Evolutionary conservation across 1,140 invertebrate genomes (phyloP), one percentile per base, ranked within the genome.

Genomic region (Pomacea maculata): DNA sequence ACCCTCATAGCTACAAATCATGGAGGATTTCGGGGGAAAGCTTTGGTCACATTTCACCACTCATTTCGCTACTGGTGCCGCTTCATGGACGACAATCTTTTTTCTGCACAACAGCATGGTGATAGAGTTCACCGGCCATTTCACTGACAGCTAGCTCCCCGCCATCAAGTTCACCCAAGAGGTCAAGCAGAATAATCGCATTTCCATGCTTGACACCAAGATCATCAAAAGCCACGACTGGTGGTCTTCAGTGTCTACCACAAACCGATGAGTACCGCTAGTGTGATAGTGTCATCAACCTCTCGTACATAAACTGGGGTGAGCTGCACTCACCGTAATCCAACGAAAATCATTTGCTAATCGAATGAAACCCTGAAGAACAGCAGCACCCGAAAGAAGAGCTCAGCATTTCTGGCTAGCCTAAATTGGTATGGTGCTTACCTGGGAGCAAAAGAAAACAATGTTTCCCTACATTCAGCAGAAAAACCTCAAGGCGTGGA

Each of bases 81-180:
- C 68, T 8, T 7, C 68, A 70, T 70, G 7, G 68, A 70, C 5
- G 68, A 70, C 68, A 9, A 70, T 70, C 9, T 45, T 45, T 45
- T 4, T 45, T 45, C 34, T 45, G 2, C 68, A 29, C 12, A 70
- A 17, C 3, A 70, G 14, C 25, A 29, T 34, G 21, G 68, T 70
- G 68, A 34, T 70, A 3, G 68, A 70, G 45, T n/a, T 29, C 68
- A 7, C 45, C 68, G 45, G n/a, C n/a, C 25, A n/a, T 34, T 34
- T 12, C 1, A 12, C 45, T 34, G 21, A 70, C 68, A 70, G 45
- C 68, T 34, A 70, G 21, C 68, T 11, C 68, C 68, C 68, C 45
- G 21, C 68, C 68, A 70, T 70, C 68, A 70, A 70, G 68, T 70
- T 70, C 21, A 70, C 14, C 68, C 45, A 70, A 0, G 68, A 70